Conservation (phyloP, 1,140 invertebrate genomes). For the Drosophila sechellia region DNA sequence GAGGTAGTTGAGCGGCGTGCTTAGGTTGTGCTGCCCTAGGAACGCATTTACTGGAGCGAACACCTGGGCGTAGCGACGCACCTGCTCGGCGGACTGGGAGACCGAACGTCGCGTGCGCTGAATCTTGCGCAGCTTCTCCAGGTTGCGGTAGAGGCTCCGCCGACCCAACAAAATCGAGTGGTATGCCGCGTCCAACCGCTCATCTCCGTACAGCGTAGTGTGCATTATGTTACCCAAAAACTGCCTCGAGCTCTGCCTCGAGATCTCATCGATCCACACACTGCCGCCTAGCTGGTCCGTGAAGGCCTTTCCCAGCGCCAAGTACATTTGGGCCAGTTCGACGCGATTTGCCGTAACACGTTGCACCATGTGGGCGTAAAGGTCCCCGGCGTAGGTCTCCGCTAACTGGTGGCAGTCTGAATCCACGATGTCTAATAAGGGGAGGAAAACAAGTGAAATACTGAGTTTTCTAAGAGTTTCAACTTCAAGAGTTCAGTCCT, state of each 20-base stretch:
- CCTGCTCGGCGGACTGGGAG: constrained; percentile 7
- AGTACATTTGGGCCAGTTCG: constrained; percentile 68
- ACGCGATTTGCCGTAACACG: constrained; percentile 53
- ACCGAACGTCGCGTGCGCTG: constrained; percentile 28
- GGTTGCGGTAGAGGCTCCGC: constrained; percentile 72
- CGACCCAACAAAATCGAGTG: constrained; percentile 45
- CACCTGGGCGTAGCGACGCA: constrained; percentile 51
- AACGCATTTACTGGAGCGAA: constrained; percentile 59
- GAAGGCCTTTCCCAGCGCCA: constrained; percentile 60
- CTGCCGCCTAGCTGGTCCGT: constrained; percentile 51
- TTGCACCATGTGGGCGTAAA: constrained; percentile 70
- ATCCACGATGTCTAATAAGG: constrained; percentile 45
- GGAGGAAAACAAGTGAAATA: neutral
- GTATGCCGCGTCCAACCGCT: constrained; percentile 60
- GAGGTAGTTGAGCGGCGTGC: constrained; percentile 62
- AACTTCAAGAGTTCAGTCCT: no score
- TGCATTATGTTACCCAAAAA: constrained; percentile 70
- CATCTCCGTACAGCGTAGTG: constrained; percentile 67
- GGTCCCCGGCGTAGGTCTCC: constrained; percentile 57
- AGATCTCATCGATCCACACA: constrained; percentile 78
- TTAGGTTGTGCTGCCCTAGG: constrained; percentile 56
- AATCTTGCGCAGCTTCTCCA: constrained; percentile 69
- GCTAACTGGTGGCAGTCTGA: constrained; percentile 65
- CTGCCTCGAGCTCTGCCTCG: constrained; percentile 60
- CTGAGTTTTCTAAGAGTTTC: neutral